Conservation (phyloP, 1,140 invertebrate genomes). For the Zophobas atratus region DNA sequence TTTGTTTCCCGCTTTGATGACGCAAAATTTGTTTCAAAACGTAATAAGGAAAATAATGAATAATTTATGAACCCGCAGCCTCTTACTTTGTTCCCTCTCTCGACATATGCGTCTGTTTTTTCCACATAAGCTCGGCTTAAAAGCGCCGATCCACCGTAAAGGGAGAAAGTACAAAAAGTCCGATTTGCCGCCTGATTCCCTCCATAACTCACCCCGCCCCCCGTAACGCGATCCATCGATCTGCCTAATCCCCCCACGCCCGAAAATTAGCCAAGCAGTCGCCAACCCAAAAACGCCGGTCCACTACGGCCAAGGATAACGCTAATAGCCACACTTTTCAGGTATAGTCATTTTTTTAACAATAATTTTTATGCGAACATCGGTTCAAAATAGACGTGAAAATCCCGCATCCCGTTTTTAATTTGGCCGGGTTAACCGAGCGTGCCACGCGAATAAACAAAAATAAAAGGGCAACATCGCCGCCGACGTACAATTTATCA, state of each 20-base stretch:
- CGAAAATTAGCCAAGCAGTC: no score
- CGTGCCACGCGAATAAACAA: slow-evolving; percentile 5
- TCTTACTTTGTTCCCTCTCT: slow-evolving; percentile 3
- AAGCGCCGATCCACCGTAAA: not conserved
- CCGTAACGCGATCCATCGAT: no score
- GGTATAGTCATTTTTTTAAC: no score
- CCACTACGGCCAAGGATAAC: no score
- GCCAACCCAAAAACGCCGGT: no score
- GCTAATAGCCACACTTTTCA: no score
- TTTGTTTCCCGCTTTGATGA: not conserved
- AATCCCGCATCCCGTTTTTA: not conserved
- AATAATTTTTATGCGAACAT: no score
- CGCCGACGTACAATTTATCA: slow-evolving; percentile 19
- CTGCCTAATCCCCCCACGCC: no score
- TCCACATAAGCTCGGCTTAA: not conserved
- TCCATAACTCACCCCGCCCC: no score
- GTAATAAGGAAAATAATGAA: slow-evolving; percentile 24
- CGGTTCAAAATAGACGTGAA: no score
- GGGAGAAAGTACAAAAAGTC: no score
- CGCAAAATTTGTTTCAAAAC: slow-evolving; percentile 17
- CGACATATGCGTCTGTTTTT: slow-evolving; percentile 17
- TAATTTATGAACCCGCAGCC: slow-evolving; percentile 5
- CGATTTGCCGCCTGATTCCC: no score
- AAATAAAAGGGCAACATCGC: slow-evolving; percentile 7
- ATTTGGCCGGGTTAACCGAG: slow-evolving; percentile 16